Percentiles rank a stretch among this genome's conserved stretches.
Conservation (phyloP, 2,888 invertebrate genomes). For the Polydrusus cervinus region DNA sequence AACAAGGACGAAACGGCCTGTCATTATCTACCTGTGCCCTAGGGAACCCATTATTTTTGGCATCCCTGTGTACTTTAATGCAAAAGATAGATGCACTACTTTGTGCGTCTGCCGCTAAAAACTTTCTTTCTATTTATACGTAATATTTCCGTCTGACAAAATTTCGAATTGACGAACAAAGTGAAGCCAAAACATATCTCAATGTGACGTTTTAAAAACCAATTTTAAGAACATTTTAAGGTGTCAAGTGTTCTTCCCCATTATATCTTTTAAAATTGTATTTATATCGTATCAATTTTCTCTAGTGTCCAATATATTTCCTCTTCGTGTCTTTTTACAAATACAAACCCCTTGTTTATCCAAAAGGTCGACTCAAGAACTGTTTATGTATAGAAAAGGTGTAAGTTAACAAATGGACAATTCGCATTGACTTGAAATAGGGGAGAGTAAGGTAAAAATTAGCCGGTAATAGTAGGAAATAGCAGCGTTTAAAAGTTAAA, state of each 20-base stretch:
- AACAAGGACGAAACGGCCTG: too few relatives aligned
- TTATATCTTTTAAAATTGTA: conserved; percentile 12
- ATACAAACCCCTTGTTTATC: conserved; percentile 16
- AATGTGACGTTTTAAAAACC: background rate
- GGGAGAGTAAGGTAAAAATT: too few relatives aligned
- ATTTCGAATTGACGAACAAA: background rate
- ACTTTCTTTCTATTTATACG: too few relatives aligned
- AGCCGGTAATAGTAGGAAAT: too few relatives aligned
- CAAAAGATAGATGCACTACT: too few relatives aligned
- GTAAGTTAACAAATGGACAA: conserved; percentile 28
- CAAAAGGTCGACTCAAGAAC: conserved; percentile 23
- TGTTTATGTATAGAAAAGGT: conserved; percentile 18
- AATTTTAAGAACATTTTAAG: background rate
- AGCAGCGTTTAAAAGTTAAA: too few relatives aligned
- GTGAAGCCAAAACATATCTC: background rate
- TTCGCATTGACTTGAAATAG: conserved; percentile 18
- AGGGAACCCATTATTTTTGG: too few relatives aligned
- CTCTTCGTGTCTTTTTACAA: conserved; percentile 10
- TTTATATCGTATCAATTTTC: conserved; percentile 19
- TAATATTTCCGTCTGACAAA: background rate
- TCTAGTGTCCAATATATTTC: conserved; percentile 12
- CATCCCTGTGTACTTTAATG: too few relatives aligned
- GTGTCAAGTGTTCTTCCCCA: background rate
- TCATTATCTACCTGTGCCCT: too few relatives aligned
- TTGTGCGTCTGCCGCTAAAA: too few relatives aligned